These are phyloP conservation scores for Dinomys branickii DNA, from an alignment of 2,113 vertebrate genomes.

Conservation along the genomic window DNA sequence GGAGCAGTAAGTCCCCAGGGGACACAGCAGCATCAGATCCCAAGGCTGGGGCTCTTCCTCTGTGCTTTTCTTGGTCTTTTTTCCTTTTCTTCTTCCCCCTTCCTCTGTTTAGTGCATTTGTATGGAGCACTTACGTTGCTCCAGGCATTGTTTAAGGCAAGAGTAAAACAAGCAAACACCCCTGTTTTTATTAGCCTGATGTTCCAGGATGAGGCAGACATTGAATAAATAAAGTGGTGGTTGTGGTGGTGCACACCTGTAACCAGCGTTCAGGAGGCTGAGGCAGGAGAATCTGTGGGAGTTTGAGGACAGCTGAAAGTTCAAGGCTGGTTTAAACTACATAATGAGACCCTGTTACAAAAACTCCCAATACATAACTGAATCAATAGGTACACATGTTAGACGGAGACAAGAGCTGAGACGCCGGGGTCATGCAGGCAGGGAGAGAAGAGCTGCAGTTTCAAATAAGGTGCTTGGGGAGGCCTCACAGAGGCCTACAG, in stretches of 20 bases:
- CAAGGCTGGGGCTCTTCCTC: not conserved
- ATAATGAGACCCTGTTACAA: not conserved
- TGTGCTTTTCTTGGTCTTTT: not conserved
- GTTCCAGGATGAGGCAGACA: not conserved
- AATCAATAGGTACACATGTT: not conserved
- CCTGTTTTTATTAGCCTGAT: not conserved
- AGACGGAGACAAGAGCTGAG: not conserved
- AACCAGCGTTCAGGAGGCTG: not conserved
- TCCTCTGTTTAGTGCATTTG: not conserved
- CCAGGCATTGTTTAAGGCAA: not conserved
- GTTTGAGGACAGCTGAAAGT: not conserved
- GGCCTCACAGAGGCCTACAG: not conserved
- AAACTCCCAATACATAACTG: not conserved
- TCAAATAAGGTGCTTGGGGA: not conserved
- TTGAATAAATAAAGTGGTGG: not conserved
- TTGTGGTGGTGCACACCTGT: not conserved
- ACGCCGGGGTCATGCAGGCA: not conserved
- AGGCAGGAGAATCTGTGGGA: not conserved
- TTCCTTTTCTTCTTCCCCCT: not conserved
- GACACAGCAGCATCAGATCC: not conserved
- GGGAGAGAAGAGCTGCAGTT: not conserved
- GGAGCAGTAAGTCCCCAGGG: too few species aligned
- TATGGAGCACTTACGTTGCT: not conserved
- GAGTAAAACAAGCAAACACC: not conserved
- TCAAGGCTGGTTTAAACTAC: not conserved